Base-by-base conservation (phyloP, 2,113 vertebrate genomes). In the Elaphurus davidianus region DNA sequence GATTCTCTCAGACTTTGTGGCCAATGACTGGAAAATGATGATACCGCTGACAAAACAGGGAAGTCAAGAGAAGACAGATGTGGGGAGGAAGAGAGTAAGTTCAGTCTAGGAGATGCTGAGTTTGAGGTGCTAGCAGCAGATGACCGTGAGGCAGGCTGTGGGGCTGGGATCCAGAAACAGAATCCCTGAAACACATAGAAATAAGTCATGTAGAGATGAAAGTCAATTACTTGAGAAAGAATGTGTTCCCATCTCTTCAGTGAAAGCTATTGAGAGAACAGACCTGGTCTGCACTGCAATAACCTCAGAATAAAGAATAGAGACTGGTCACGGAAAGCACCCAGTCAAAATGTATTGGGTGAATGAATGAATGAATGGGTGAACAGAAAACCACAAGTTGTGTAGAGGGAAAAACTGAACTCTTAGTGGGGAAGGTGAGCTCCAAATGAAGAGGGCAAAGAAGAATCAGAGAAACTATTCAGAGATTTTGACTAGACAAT, bases 51-150 rank as follows among this genome's bases (percentile, higher is more conserved):
- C 13, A 33, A 85, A 94, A 47, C 23, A 40, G 83, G 89, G 76
- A 89, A 71, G 59, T 59, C 45, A 19, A 23, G 33, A 62, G 43
- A 43, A 89, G 90, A 33, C 86, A 55, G 8, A 28, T 28, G 7
- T 57, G 62, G 25, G 50, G 12, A 87, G 27, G 57, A 60, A 52
- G 45, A 60, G 16, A 21, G 5, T 19, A 11, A 9, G 19, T 62
- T 47, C 2, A 3, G 1, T 27, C 11, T 7, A 33, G 15, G 27
- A 19, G 5, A 4, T 2, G 10, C 8, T 86, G 57, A 54, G n/a
- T 28, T 59, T 83, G 45, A 83, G 52, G 9, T 36, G 15, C 9
- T 60, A 43, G 21, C 30, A 64, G 62, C 45, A 45, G 14, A 71
- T n/a, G n/a, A 40, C 23, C 3, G 1, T 17, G 60, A 79, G 3